These are phyloP conservation scores for Poecile atricapillus DNA, from an alignment of 2,113 vertebrate genomes.

Conservation along the genomic window DNA sequence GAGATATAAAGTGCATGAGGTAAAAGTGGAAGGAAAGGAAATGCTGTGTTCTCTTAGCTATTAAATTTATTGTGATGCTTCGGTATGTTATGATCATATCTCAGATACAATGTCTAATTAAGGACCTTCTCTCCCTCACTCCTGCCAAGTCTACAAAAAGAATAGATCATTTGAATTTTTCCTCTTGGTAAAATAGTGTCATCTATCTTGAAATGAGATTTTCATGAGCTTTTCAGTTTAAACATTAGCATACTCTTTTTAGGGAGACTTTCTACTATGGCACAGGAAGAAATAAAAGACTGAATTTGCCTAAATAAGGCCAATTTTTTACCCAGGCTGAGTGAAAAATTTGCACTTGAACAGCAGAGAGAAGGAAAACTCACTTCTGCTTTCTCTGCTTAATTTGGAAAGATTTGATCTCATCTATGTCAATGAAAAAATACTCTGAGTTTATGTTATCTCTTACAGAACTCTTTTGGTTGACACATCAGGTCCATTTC, in stretches of 20 bases:
- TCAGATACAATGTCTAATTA: background rate
- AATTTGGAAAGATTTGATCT: background rate
- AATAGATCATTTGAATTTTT: background rate
- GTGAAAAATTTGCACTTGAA: background rate
- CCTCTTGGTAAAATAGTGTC: background rate
- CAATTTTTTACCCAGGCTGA: background rate
- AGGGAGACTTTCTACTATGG: background rate
- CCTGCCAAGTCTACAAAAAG: background rate
- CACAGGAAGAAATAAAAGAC: background rate
- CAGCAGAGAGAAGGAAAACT: background rate
- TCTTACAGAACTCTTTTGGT: background rate
- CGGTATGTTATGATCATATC: rapidly evolving
- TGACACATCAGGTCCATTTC: background rate
- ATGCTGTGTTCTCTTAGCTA: background rate
- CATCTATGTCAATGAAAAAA: background rate
- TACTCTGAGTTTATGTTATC: background rate
- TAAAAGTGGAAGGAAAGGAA: background rate
- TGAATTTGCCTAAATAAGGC: background rate
- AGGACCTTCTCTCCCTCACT: background rate
- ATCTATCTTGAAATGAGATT: background rate
- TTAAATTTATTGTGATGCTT: background rate
- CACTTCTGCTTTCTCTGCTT: background rate
- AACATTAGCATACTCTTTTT: background rate
- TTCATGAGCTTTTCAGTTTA: background rate
- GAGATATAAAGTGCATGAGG: background rate